Base-by-base conservation (phyloP, 2,888 invertebrate species). In the Hydrotaea diabolus region DNA sequence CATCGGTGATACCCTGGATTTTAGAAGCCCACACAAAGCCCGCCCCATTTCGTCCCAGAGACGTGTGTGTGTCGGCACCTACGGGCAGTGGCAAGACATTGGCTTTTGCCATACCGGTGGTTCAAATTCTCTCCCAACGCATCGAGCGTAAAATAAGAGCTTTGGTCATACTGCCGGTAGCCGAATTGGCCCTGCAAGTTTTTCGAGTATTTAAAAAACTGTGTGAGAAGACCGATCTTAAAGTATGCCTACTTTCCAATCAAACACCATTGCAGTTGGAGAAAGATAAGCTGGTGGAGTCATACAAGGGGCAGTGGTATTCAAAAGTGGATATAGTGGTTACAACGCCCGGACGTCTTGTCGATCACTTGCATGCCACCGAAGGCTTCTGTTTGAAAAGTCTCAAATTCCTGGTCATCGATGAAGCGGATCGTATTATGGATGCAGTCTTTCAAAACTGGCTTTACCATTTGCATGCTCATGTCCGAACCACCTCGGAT, bases 21-120 rank as follows among this genome's bases (percentile, higher is more conserved):
- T 90, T 97, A 43, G 92, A 94, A 88, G 94, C 94, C 85, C 94
- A 95, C 86, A 91, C 93, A 85, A 93, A 94, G 86, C 93, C 95
- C 79, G 90, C 93, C 88, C 93, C 94, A 36, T 93, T 96, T 88
- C 95, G 96, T 93, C 96, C 97, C 0, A 94, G 96, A 87, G 99
- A 99, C 92, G 94, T 98, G 74, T 99, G 99, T 93, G 97, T 99
- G 36, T 98, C 98, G 57, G 98, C 99, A 19, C 98, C 99, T 0
- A 99, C 99, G 1, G 99, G 98, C 19, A 98, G 98, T 93, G 99
- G 99, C 21, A 99, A 99, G 93, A 99, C 99, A 0, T 93, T 99
- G 80, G 96, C 98, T 2, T 99, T 97, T 94, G 97, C 97, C 69
- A 93, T 99, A 85, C 99, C 99, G 8, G 95, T 99, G 66, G 93